These are phyloP conservation scores for cat (Felis catus) DNA, from an alignment of 2,113 vertebrate genomes.

Conservation along the genomic window F.catus_Fca126_mat1.0 CM031421.1:107505501-107506000, in stretches of 20 bases:
- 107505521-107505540: background rate
- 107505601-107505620: background rate
- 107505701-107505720: background rate
- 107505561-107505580: background rate
- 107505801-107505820: background rate
- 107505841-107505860: background rate
- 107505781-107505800: background rate
- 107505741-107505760: no score
- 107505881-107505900: background rate
- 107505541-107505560: background rate
- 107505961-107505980: fast-evolving
- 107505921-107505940: background rate
- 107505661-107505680: background rate
- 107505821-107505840: background rate
- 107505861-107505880: fast-evolving
- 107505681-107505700: background rate
- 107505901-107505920: background rate
- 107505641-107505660: background rate
- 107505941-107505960: background rate
- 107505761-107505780: background rate
- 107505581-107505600: background rate
- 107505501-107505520: background rate
- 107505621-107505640: background rate
- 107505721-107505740: background rate
- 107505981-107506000: fast-evolving